Base-by-base conservation (phyloP, 2,113 vertebrate genomes). In the Ameiurus melas region DNA sequence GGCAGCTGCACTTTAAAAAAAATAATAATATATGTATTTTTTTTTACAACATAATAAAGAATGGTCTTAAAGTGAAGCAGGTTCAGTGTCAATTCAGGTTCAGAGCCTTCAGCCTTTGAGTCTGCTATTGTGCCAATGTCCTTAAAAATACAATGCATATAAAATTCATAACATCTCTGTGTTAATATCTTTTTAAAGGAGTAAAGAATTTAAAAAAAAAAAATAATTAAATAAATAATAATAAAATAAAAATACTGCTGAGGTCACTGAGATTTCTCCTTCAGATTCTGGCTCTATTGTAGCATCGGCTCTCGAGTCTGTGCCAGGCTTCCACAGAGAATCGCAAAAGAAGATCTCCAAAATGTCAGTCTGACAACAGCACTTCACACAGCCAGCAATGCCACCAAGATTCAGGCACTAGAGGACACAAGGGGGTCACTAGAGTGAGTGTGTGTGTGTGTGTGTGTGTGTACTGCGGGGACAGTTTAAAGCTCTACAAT, bases 311-410 rank as follows among this genome's bases (percentile, higher is more conserved):
- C 85, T 91, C 71, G 17, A 88, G 85, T 66, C 64, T 53, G 75
- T 77, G 86, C 55, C 85, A 77, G 85, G 70, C 85, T 86, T 89
- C 88, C 73, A 43, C 70, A 10, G 88, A 86, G 86, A 91, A 90
- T 87, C 84, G 62, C 86, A 84, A 80, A 82, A 90, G 89, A 89
- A 89, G 88, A 89, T 91, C 89, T 89, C 88, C 36, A 85, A 91
- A 91, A 91, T 91, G 91, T 90, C 91, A 91, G 83, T 36, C 85
- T 90, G 87, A 90, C 91, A 90, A 85, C 88, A 86, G 86, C 89
- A 81, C 88, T 84, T 91, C 88, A 89, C 85, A 82, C 87, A 89
- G 85, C 83, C 78, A 36, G 87, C 83, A 84, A 57, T 85, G 83
- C 68, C 87, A 89, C 83, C 78, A 86, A 85, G 80, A 84, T 47